These are phyloP conservation scores for Thaleichthys pacificus DNA, from an alignment of 2,797 vertebrate genomes.

Conservation along the genomic window DNA sequence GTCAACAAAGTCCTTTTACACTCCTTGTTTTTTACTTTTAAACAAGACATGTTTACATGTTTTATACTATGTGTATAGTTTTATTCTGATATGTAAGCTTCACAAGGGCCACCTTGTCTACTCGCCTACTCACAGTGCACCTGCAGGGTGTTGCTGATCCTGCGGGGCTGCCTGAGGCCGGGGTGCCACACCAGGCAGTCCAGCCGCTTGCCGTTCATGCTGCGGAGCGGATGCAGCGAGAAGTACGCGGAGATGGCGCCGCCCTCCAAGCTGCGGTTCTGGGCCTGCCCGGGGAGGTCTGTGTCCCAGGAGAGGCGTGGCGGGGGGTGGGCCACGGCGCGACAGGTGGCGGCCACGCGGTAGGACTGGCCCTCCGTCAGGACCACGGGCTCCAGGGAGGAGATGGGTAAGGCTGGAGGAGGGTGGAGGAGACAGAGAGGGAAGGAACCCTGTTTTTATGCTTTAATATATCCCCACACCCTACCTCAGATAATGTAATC, in stretches of 20 bases:
- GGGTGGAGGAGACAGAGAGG: neutral
- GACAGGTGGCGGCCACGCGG: slow-evolving; percentile 82
- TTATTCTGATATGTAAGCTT: too few species aligned
- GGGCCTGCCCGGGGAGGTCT: slow-evolving; percentile 71
- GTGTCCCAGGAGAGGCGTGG: slow-evolving; percentile 87
- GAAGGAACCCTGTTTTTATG: neutral
- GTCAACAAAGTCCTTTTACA: too few species aligned
- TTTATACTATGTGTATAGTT: too few species aligned
- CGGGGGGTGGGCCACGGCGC: slow-evolving; percentile 80
- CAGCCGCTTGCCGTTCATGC: slow-evolving; percentile 84
- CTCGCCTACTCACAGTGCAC: slow-evolving; percentile 86
- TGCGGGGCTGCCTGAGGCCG: slow-evolving; percentile 72
- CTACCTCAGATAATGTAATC: neutral
- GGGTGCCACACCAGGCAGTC: slow-evolving; percentile 89
- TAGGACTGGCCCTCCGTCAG: slow-evolving; percentile 83
- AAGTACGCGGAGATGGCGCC: slow-evolving; percentile 80
- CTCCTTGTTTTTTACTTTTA: too few species aligned
- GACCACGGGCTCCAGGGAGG: slow-evolving; percentile 76
- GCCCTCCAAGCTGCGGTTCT: slow-evolving; percentile 66
- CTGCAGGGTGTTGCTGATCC: slow-evolving; percentile 77
- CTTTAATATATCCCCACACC: neutral
- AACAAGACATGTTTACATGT: too few species aligned
- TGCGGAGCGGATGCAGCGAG: slow-evolving; percentile 82
- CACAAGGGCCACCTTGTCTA: too few species aligned
- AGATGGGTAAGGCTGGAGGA: slow-evolving; percentile 80